Evolutionary conservation across 2,888 invertebrate genomes (phyloP).

Genomic region (Drosophila buzzatii): DNA sequence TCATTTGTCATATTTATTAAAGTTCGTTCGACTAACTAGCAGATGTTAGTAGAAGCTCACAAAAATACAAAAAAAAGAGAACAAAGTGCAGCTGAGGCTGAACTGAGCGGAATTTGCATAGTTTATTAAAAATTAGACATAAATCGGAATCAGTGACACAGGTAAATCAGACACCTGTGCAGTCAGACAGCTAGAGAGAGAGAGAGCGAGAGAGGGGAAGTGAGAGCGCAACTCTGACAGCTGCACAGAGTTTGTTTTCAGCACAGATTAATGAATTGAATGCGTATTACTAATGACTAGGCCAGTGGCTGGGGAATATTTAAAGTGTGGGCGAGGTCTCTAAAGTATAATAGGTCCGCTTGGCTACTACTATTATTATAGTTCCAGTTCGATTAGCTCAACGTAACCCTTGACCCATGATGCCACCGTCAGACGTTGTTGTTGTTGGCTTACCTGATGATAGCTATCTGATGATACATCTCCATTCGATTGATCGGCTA

Average conservation of each 20-base stretch:
- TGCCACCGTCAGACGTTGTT: neutral
- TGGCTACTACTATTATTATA: constrained; percentile 1
- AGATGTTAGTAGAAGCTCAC: constrained; percentile 7
- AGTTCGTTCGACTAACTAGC: constrained; percentile 7
- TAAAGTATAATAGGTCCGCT: neutral
- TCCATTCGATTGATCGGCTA: constrained; percentile 87
- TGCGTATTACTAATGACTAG: constrained; percentile 24
- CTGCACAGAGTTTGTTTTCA: constrained; percentile 20
- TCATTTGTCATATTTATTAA: constrained; percentile 15
- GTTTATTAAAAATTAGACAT: constrained; percentile 26
- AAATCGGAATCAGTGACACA: constrained; percentile 31
- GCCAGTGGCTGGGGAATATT: neutral
- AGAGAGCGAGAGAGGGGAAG: neutral
- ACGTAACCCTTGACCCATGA: constrained; percentile 15
- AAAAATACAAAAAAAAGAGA: neutral
- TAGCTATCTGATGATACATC: constrained; percentile 88
- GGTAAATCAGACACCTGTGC: constrained; percentile 47
- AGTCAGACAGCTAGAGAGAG: neutral
- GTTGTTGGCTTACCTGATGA: constrained; percentile 82
- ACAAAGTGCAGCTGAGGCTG: constrained; percentile 36
- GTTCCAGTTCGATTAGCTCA: constrained; percentile 48
- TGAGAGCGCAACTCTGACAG: neutral
- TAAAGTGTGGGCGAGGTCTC: constrained; percentile 4
- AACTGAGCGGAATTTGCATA: constrained; percentile 44
- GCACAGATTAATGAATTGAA: constrained; percentile 26